Conservation (phyloP, 2,797 vertebrate species). For the Heliangelus exortis region DNA sequence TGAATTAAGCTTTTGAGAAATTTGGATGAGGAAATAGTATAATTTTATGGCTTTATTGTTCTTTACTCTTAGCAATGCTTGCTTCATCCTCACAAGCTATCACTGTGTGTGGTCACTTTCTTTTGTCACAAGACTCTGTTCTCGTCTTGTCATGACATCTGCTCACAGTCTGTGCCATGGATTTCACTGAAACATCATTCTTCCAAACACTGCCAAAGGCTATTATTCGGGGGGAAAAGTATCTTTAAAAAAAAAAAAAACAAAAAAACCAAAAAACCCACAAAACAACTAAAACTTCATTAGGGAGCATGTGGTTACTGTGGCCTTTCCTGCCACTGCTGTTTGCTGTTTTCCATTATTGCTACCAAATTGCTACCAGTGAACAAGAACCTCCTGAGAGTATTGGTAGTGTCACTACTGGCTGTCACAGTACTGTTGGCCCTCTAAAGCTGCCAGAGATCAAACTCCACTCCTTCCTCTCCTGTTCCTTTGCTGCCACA, state of each 20-base stretch:
- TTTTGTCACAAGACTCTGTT: not conserved
- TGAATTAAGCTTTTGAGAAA: slow-evolving; percentile 11
- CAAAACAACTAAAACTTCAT: not conserved
- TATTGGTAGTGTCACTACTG: not conserved
- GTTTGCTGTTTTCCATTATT: not conserved
- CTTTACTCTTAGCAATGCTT: not conserved
- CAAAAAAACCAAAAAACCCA: too few relatives aligned
- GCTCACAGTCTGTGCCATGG: not conserved
- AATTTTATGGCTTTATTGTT: slow-evolving; percentile 1
- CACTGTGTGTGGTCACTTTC: not conserved
- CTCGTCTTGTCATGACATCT: not conserved
- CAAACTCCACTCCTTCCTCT: not conserved
- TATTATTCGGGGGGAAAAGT: not conserved
- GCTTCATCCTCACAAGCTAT: not conserved
- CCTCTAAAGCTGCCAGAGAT: not conserved
- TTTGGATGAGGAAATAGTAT: not conserved
- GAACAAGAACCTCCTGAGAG: not conserved
- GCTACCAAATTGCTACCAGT: not conserved
- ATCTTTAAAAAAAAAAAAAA: not conserved
- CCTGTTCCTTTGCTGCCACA: not conserved
- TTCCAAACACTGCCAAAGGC: not conserved
- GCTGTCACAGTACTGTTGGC: not conserved
- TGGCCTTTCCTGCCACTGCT: not conserved
- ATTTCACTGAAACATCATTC: not conserved
- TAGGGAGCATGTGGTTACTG: not conserved